phyloP scores from a whole-genome alignment of 1,140 invertebrate genomes.

The Philopotamus ludificatus region DNA sequence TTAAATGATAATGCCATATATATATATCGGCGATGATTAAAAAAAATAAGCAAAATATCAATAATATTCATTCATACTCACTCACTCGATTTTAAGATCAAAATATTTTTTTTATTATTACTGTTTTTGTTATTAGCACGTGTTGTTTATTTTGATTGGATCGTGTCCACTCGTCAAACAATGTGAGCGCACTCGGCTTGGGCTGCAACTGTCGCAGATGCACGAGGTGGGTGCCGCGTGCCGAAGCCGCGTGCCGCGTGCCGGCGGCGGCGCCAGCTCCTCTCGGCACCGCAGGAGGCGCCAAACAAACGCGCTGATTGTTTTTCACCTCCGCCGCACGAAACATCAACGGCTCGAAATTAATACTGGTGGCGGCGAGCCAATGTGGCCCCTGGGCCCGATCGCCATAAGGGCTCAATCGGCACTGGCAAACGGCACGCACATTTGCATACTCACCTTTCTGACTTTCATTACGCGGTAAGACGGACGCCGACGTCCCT shows the following conservation, averaged over 20 bases:
- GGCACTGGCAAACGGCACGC: conserved; percentile 22
- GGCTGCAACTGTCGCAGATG: no score
- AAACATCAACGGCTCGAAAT: conserved; percentile 34
- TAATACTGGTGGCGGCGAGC: conserved; percentile 23
- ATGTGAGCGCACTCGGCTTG: no score
- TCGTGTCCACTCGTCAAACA: no score
- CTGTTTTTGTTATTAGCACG: no score
- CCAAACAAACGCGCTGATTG: conserved; percentile 36
- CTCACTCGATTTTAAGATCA: no score
- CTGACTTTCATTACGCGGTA: conserved; percentile 32
- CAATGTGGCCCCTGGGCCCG: conserved; percentile 11
- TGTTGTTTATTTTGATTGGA: no score
- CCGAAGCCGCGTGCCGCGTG: no score
- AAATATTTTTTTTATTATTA: no score
- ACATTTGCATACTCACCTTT: conserved; percentile 42
- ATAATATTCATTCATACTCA: no score
- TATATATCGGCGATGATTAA: neutral
- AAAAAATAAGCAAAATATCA: neutral
- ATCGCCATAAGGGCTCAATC: neutral
- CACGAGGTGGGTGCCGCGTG: no score
- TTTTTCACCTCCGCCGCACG: conserved; percentile 37
- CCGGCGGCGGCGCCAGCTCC: neutral
- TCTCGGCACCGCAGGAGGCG: conserved; percentile 29
- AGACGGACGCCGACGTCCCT: conserved; percentile 17
- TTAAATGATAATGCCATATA: neutral